Evolutionary conservation across 2,113 vertebrate genomes (phyloP), one percentile per base, ranked within the genome.

Genomic region (Ginglymostoma cirratum): DNA sequence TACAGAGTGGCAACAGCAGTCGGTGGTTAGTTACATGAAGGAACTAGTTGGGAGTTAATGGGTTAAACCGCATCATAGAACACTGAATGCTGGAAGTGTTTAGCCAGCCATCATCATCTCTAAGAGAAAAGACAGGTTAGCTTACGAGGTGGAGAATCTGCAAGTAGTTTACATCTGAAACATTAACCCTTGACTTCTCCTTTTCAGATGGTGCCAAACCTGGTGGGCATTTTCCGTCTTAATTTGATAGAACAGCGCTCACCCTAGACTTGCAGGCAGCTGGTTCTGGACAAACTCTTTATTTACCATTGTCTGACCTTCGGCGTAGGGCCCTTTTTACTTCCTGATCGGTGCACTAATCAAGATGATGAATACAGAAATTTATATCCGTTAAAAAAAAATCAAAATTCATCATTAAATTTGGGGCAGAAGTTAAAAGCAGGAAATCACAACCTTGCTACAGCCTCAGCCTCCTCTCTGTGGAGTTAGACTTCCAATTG

Each of bases 121-220:
- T 90, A 90, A 90, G 52, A 55, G 52, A 90, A 90, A 90, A 90
- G 48, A 55, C 38, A 83, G 80, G 38, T 83, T 34, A 90, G 12
- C 52, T 17, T 55, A 61, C 19, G 52, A 90, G 87, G 27, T 90
- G 14, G 52, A 89, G 86, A 90, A 52, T 30, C 87, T 61, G 87
- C 87, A 65, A 61, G 30, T 61, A 61, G 52, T 90, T 90, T 61
- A 90, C 30, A 34, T 90, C 87, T 90, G 30, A 90, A 90, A 90
- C 87, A 90, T 90, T 90, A 90, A 61, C 30, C 87, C 52, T 27
- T 90, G 87, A 90, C 30, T 61, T 90, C 87, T 61, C 7, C 1
- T 52, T 34, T 90, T 90, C 87, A 90, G 52, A 61, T 90, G 52
- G 52, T 34, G 27, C 87, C 87, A 90, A 14, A 55, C 30, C 80